Conservation (phyloP, 2,888 invertebrate species). For the Phyto melanocephala region DNA sequence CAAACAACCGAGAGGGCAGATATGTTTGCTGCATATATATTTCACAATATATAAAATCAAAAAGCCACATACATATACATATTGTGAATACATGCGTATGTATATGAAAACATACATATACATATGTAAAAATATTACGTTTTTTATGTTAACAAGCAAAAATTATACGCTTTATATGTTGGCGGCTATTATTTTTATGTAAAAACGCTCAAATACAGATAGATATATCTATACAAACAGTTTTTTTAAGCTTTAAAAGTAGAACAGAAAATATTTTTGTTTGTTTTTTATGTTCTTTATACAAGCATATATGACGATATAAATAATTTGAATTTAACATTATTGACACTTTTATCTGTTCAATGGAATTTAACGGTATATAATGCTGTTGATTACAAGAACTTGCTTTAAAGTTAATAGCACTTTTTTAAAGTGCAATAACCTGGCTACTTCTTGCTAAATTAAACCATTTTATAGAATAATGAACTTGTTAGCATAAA, state of each 20-base stretch:
- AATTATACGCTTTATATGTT: neutral
- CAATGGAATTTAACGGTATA: neutral
- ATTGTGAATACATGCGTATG: too few species aligned
- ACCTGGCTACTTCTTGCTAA: slow-evolving; percentile 22
- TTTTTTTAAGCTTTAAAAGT: slow-evolving; percentile 26
- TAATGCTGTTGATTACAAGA: slow-evolving; percentile 30
- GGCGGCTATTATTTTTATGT: slow-evolving; percentile 5
- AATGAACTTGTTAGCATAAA: slow-evolving; percentile 54
- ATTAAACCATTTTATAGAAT: slow-evolving; percentile 30
- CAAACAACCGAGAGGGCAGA: too few species aligned
- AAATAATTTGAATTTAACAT: neutral
- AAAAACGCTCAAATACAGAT: neutral
- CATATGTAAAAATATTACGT: too few species aligned
- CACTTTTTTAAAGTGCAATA: slow-evolving; percentile 30
- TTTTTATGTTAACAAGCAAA: neutral
- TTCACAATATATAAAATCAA: too few species aligned
- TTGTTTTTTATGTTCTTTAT: neutral
- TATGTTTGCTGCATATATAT: too few species aligned
- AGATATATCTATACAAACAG: neutral
- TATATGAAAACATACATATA: too few species aligned
- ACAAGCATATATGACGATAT: neutral
- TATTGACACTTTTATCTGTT: neutral
- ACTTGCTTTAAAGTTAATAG: slow-evolving; percentile 17
- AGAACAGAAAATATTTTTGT: neutral
- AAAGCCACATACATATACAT: too few species aligned